phyloP scores from a whole-genome alignment of 2,888 invertebrate species.

The Andrena minutula region DNA sequence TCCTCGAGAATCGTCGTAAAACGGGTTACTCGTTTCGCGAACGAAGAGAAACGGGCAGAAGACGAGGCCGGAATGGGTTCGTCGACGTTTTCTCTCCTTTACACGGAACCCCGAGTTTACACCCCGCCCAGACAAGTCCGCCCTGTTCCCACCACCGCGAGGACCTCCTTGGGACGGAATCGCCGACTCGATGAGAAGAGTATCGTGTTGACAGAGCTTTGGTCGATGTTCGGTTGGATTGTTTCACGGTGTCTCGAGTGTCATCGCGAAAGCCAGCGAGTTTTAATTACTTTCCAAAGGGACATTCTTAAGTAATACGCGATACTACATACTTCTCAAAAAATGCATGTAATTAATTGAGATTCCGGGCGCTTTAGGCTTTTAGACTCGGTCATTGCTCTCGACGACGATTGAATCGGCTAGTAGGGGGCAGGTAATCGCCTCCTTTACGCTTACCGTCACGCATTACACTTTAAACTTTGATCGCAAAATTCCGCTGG shows the following conservation, averaged over 20 bases:
- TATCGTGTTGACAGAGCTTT: conserved; percentile 49
- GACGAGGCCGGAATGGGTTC: conserved; percentile 49
- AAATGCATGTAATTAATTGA: conserved; percentile 8
- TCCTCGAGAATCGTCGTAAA: conserved; percentile 64
- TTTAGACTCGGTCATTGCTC: no score
- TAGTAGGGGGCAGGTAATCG: neutral
- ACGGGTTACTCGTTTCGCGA: conserved; percentile 69
- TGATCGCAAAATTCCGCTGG: neutral
- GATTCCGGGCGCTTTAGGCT: neutral
- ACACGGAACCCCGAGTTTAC: conserved; percentile 59
- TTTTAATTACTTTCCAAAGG: conserved; percentile 34
- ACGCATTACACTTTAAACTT: neutral
- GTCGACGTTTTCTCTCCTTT: conserved; percentile 60
- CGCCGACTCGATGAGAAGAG: conserved; percentile 15
- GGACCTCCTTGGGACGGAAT: conserved; percentile 3
- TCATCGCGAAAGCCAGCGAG: conserved; percentile 2
- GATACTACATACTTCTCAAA: neutral
- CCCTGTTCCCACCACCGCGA: conserved; percentile 1
- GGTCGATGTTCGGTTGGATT: conserved; percentile 39
- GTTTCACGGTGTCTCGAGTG: conserved; percentile 34
- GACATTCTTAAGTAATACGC: neutral
- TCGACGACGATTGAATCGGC: neutral
- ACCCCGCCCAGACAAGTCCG: conserved; percentile 50
- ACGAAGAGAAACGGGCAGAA: conserved; percentile 28
- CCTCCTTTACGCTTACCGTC: neutral